Base-by-base conservation (phyloP, 2,888 invertebrate species). In the Mechanitis messenoides region DNA sequence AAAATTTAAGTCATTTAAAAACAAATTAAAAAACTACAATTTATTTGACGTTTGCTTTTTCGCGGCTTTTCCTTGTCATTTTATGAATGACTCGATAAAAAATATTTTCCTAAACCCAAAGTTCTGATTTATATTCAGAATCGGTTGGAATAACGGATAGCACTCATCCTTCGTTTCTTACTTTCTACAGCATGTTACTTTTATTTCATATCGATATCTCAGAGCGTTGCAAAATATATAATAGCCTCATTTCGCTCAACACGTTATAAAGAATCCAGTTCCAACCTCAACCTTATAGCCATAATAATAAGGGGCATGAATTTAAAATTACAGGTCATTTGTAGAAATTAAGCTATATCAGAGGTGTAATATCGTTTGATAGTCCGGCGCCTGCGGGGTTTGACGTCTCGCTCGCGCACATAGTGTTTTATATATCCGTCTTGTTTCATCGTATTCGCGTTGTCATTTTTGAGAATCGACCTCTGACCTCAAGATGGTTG, bases 391-490 rank as follows among this genome's bases (percentile, higher is more conserved):
- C 84, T 67, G 67, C 62, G 76, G 87, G 82, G 72, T 72, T 80
- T 74, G 73, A 76, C 79, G 33, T 80, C 82, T 67, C 73, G 68
- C 58, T 81, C 69, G 5, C 66, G 50, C 78, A 45, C 31, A 33
- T 33, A 0, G 1, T 28, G 55, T 31, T 56, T 65, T 33, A 9
- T 78, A 76, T 74, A 4, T 59, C 55, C 33, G 35, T 67, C 63
- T 65, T 68, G n/a, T 56, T 68, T 58, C n/a, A 58, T 42, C 65
- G 72, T 75, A 79, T 80, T 78, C 74, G 80, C 81, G 77, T 81
- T 85, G 86, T 87, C 85, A 86, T 87, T 86, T 87, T 86, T 84
- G 81, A 79, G 80, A 81, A 83, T 80, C 82, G 84, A 85, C 83
- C 87, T 81, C 68, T 83, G 84, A 83, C 77, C 84, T 78, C 80